Evolutionary conservation across 2,888 invertebrate genomes (phyloP), one percentile per base, ranked within the genome.

Genomic region (Syrista parreyssii): DNA sequence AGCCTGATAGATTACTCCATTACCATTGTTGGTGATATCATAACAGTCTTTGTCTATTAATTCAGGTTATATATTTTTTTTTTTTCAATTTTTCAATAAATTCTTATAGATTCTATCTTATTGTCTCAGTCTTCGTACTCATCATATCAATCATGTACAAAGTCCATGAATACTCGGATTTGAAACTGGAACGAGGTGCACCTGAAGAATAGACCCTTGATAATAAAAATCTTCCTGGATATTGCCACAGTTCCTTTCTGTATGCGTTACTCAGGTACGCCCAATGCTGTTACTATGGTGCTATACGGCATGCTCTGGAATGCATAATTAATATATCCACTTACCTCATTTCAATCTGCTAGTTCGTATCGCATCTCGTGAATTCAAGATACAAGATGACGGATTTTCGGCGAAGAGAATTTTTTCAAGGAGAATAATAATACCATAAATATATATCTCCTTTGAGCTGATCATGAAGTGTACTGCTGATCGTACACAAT

Each of bases 321-420:
- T 87, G 84, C 80, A 85, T 87, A 87, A 87, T 87, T 86, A 85
- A 87, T 87, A 83, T 79, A 79, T 80, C 83, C 81, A 79, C 85
- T 83, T 85, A 85, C 81, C 78, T 80, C 34, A 76, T 81, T 80
- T 79, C 80, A 78, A 79, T 82, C 79, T 68, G 4, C 72, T 30
- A 31, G 55, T 30, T 32, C 30, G 35, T n/a, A 74, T 74, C 30
- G 40, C 75, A 68, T 78, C 75, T 68, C 69, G 72, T 73, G 55
- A 76, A 74, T 78, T 74, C 34, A 76, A 73, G 69, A 71, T 69
- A 74, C 74, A 71, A 78, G 69, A 76, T 76, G 78, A 73, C 40
- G 71, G 36, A 68, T 73, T 73, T 73, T 76, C 73, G 71, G 68
- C 35, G 55, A 35, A 68, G 34, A 34, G 15, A 68, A 12, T 23